Evolutionary conservation across 2,797 vertebrate genomes (phyloP), one percentile per base, ranked within the genome.

Genomic region (Cirrhinus molitorella): DNA sequence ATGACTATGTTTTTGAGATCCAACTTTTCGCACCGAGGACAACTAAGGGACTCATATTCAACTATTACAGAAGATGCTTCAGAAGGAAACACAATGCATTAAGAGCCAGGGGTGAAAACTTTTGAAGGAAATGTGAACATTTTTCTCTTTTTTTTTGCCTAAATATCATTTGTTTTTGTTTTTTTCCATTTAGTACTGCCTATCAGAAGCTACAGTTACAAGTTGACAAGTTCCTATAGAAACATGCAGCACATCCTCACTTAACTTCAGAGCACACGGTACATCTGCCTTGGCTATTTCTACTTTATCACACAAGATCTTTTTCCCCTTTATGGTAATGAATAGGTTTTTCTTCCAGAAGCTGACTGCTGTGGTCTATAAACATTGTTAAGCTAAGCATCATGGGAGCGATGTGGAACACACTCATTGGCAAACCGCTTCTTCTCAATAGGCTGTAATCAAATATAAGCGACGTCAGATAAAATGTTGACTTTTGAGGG

Each of bases 271-370:
- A 31, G 10, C 47, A 31, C 70, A 72, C 21, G 11, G 65, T 34
- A 13, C 9, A 19, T 43, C 53, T 75, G 13, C 28, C 31, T 51
- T 53, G 28, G 11, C 5, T 12, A 21, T 31, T 73, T 31, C 19
- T 17, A 71, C 34, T 67, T 67, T 28, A 71, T 49, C 9, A 49
- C 43, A 49, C 9, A 71, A 28, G 8, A 21, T 21, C 14, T 1
- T 1, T 73, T 34, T 73, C 25, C 53, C 43, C 47, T 7, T 17
- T 19, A 2, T 1, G 3, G 71, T 53, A 53, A 73, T 53, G 1
- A 47, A 28, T 28, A 71, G 17, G 25, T n/a, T 73, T 72, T 73
- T 34, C 70, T 34, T 53, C 11, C 28, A 31, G 47, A 73, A 73
- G 45, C 47, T 0, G 25, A 31, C 47, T 31, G 47, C 11, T 73